Evolutionary conservation across 2,888 invertebrate genomes (phyloP).

Genomic region (Pilophorus perplexus): DNA sequence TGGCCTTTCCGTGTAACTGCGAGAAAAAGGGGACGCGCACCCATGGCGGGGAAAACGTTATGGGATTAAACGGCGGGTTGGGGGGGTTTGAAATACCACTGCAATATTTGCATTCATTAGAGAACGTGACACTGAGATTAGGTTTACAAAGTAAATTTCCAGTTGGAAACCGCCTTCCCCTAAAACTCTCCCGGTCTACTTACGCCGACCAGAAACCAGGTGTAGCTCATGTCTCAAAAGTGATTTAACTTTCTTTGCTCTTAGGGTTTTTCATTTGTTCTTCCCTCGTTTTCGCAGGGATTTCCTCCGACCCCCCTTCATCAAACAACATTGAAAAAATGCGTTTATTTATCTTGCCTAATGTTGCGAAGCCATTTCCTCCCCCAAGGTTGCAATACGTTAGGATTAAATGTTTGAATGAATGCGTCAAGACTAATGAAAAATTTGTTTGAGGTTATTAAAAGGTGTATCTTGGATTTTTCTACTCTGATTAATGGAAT

Average conservation of each 20-base stretch:
- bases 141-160: constrained; percentile 35
- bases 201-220: constrained; percentile 15
- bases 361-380: background rate
- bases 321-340: background rate
- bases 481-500: too few relatives aligned
- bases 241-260: constrained; percentile 32
- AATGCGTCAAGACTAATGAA: too few relatives aligned
- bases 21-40: background rate
- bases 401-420: too few relatives aligned
- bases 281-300: background rate
- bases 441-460: too few relatives aligned
- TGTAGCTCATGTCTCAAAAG: constrained; percentile 31
- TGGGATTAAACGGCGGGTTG: constrained; percentile 34
- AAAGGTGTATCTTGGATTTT: too few relatives aligned
- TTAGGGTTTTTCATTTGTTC: background rate
- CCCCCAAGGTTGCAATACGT: too few relatives aligned
- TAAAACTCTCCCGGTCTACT: background rate
- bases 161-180: constrained; percentile 15
- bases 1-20: constrained; percentile 35
- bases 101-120: constrained; percentile 41
- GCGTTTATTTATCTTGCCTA: too few relatives aligned
- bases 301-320: background rate
- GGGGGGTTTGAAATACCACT: constrained; percentile 19
- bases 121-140: constrained; percentile 38
- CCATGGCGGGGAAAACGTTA: constrained; percentile 7